A percentile compares a stretch with the other conserved stretches of the same genome.
Conservation (phyloP, 2,797 vertebrate species). For the Mormyrops attenuatus region DNA sequence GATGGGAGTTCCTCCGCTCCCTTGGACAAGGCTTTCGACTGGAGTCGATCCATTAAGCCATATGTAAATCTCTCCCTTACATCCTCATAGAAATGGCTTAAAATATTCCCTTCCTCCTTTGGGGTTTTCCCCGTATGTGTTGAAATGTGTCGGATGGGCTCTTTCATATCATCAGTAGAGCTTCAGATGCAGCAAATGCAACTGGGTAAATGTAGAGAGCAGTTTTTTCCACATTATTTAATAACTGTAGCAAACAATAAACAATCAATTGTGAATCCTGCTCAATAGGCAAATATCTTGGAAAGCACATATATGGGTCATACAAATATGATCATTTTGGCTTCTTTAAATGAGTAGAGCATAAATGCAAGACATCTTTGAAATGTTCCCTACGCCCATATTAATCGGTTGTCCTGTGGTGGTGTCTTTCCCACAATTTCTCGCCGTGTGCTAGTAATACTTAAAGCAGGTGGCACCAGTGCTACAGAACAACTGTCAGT, state of each 20-base stretch:
- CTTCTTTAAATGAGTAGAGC: not conserved
- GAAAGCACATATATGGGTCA: not conserved
- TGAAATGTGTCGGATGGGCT: not conserved
- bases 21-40: not conserved
- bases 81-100: slow-evolving; percentile 12
- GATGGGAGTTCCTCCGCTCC: not conserved
- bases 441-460: not conserved
- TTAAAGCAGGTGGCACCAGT: not conserved
- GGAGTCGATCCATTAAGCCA: slow-evolving; percentile 26
- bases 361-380: not conserved
- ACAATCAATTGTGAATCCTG: not conserved
- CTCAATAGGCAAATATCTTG: not conserved
- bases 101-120: not conserved
- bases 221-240: not conserved
- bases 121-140: not conserved
- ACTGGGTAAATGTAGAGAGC: not conserved
- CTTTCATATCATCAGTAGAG: not conserved
- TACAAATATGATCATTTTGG: not conserved
- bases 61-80: slow-evolving; percentile 18
- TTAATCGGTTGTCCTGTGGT: not conserved
- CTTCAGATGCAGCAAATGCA: not conserved
- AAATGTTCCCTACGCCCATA: not conserved
- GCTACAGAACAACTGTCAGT: not conserved
- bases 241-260: not conserved
- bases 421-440: not conserved